Evolutionary conservation across 2,888 invertebrate species (phyloP).

Genomic region (Epirrhoe tristata): DNA sequence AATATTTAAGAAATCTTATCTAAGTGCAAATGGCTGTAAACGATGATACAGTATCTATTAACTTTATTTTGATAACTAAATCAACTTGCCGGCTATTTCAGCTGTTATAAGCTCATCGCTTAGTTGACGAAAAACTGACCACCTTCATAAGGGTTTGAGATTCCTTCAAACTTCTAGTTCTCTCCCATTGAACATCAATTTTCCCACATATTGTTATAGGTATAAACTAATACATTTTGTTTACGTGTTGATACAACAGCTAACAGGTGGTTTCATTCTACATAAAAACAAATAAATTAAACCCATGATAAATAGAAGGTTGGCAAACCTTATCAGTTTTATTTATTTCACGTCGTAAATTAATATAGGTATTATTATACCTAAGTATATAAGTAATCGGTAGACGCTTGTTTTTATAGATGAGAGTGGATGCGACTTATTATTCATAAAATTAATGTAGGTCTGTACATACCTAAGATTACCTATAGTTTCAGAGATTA

Average conservation of each 20-base stretch:
- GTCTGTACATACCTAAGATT: neutral
- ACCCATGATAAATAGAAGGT: slow-evolving; percentile 4
- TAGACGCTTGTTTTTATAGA: slow-evolving; percentile 4
- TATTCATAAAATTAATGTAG: neutral
- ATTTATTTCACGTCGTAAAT: slow-evolving; percentile 46
- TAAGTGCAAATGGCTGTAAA: slow-evolving; percentile 35
- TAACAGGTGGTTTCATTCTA: slow-evolving; percentile 14
- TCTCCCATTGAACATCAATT: neutral
- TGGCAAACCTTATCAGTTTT: slow-evolving; percentile 35
- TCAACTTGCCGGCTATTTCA: slow-evolving; percentile 1
- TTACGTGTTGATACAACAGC: neutral
- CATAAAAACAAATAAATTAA: slow-evolving; percentile 15
- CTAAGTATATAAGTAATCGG: slow-evolving; percentile 13
- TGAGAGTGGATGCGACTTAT: neutral
- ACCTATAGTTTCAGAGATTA: neutral
- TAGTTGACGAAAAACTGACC: neutral
- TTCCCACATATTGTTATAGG: neutral
- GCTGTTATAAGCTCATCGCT: neutral
- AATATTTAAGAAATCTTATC: slow-evolving; percentile 27
- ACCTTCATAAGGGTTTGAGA: neutral
- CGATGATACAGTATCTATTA: slow-evolving; percentile 15
- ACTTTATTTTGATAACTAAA: slow-evolving; percentile 8
- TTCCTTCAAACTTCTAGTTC: neutral
- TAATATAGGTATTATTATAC: slow-evolving; percentile 33
- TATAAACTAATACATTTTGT: neutral